These are phyloP conservation scores for Hystrix cristata DNA, from an alignment of 2,113 vertebrate species.

Conservation along the genomic window DNA sequence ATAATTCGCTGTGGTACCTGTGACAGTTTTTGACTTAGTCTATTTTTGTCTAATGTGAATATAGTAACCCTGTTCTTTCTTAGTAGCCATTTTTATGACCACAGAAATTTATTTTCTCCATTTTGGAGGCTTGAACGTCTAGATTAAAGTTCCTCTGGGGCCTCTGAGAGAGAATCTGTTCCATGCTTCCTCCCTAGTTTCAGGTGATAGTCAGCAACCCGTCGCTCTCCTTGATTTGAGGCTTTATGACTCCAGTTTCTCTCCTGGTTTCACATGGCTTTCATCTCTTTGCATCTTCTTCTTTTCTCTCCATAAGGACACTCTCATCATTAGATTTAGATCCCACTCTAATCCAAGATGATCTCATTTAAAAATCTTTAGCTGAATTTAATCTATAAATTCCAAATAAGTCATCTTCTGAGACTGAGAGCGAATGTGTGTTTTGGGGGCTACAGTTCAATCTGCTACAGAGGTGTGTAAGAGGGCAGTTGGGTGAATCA, in stretches of 20 bases:
- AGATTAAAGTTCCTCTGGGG: background rate
- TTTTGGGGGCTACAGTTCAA: background rate
- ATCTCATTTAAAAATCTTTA: background rate
- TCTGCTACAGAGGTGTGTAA: background rate
- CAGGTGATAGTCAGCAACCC: background rate
- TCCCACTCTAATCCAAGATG: background rate
- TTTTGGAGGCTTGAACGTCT: background rate
- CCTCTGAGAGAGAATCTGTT: background rate
- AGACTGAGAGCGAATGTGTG: background rate
- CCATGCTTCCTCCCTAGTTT: background rate
- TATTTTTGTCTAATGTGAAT: background rate
- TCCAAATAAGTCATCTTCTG: background rate
- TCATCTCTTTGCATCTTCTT: background rate
- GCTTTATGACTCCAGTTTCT: background rate
- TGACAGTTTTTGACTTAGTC: background rate
- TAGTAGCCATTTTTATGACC: constrained; percentile 6
- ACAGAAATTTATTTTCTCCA: background rate
- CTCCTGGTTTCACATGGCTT: background rate
- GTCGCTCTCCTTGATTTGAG: background rate
- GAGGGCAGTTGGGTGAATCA: background rate
- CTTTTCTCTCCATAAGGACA: background rate
- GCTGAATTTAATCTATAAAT: background rate
- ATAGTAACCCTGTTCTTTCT: background rate
- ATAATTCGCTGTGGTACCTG: background rate
- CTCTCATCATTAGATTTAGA: background rate